These are phyloP conservation scores for Smutsia gigantea DNA, from an alignment of 2,797 vertebrate species.

Conservation along the genomic window DNA sequence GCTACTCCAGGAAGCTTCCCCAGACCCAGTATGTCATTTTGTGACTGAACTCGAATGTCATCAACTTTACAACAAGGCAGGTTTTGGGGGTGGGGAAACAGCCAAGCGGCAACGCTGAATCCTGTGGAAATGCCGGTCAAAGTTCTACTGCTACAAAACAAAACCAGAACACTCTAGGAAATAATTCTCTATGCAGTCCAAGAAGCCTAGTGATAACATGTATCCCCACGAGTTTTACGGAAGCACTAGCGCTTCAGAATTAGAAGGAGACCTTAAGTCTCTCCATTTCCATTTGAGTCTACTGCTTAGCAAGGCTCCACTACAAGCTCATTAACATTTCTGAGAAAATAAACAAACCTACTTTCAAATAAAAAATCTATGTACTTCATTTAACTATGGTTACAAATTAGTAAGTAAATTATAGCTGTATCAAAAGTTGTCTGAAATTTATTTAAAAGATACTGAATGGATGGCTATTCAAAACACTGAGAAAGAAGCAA, in stretches of 20 bases:
- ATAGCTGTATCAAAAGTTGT: background rate
- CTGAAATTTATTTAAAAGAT: background rate
- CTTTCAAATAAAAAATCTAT: background rate
- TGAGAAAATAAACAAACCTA: background rate
- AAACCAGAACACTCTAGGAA: background rate
- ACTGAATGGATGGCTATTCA: background rate
- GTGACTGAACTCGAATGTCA: too few relatives aligned
- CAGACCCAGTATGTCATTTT: rapidly evolving
- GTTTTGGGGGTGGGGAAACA: too few relatives aligned
- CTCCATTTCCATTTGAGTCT: rapidly evolving
- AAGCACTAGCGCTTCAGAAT: rapidly evolving
- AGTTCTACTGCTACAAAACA: background rate
- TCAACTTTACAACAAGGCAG: background rate
- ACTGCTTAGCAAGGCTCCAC: background rate
- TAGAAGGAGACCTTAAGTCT: rapidly evolving
- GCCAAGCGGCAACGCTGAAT: background rate
- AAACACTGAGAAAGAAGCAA: background rate
- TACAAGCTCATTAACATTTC: background rate
- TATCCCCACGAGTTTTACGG: rapidly evolving
- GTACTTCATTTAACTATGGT: background rate
- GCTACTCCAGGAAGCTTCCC: background rate
- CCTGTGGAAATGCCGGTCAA: background rate
- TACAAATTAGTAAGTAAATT: background rate
- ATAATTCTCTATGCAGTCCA: rapidly evolving
- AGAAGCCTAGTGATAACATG: rapidly evolving